Conservation (phyloP, 1,140 invertebrate genomes). For the Muscidifurax raptorellus region DNA sequence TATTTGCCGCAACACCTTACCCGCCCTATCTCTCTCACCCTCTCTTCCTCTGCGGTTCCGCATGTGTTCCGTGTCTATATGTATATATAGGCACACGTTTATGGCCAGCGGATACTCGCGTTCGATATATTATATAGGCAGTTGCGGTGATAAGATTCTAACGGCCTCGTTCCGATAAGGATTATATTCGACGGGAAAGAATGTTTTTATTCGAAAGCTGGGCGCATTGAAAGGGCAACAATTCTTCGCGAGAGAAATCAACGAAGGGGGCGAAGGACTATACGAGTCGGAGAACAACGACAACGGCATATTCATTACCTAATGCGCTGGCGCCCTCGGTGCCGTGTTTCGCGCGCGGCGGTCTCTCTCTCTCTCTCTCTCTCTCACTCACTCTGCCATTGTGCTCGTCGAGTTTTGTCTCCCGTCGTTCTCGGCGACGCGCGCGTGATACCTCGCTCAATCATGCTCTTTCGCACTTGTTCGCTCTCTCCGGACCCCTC, state of each 20-base stretch:
- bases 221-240: too few relatives aligned
- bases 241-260: neutral
- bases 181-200: too few relatives aligned
- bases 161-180: too few relatives aligned
- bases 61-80: neutral
- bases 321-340: slow-evolving; percentile 43
- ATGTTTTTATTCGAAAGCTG: too few relatives aligned
- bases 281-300: neutral
- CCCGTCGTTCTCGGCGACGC: neutral
- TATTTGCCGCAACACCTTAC: slow-evolving; percentile 29
- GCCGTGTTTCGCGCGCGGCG: neutral
- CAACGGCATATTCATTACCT: slow-evolving; percentile 54
- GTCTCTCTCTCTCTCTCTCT: neutral
- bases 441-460: slow-evolving; percentile 17
- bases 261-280: neutral
- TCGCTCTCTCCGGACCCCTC: neutral
- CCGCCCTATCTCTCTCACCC: neutral
- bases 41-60: neutral
- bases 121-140: too few relatives aligned
- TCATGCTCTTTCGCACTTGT: slow-evolving; percentile 10
- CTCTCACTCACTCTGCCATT: neutral
- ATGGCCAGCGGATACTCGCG: neutral
- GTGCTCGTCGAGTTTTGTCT: slow-evolving; percentile 14
- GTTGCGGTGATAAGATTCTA: too few relatives aligned
- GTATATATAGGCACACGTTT: neutral